These are phyloP conservation scores for Acleris literana DNA, from an alignment of 2,888 invertebrate species.

Conservation along the genomic window DNA sequence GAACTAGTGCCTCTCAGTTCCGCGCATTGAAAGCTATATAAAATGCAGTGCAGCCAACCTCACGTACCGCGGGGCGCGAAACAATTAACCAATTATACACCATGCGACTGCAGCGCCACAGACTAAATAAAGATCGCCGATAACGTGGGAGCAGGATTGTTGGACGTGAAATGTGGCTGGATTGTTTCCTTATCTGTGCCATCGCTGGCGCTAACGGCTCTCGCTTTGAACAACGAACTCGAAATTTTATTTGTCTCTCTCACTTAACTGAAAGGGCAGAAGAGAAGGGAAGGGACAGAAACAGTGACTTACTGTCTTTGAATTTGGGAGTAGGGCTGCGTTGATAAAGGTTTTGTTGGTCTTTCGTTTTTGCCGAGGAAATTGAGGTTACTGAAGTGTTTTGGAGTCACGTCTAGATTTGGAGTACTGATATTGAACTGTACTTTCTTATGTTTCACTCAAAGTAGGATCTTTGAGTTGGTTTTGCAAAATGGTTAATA, in stretches of 20 bases:
- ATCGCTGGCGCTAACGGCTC: constrained; percentile 30
- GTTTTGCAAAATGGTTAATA: no score
- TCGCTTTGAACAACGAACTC: no score
- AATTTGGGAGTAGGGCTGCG: background rate
- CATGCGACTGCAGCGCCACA: constrained; percentile 26
- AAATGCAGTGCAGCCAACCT: constrained; percentile 16
- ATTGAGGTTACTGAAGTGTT: constrained; percentile 3
- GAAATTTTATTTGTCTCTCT: no score
- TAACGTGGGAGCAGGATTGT: constrained; percentile 37
- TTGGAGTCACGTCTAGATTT: background rate
- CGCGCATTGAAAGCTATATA: background rate
- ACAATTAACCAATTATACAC: constrained; percentile 36
- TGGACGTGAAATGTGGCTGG: constrained; percentile 33
- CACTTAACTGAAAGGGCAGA: no score
- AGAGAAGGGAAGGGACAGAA: no score
- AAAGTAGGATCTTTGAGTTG: no score
- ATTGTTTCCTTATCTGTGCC: constrained; percentile 35
- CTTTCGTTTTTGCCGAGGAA: constrained; percentile 12
- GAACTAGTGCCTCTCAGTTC: no score
- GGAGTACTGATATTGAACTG: background rate
- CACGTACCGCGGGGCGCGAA: constrained; percentile 16
- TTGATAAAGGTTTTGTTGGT: constrained; percentile 14
- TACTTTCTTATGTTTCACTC: no score
- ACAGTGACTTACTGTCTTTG: no score
- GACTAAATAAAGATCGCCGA: constrained; percentile 31